Conservation (phyloP, 2,797 vertebrate genomes). For the Semaprochilodus insignis region DNA sequence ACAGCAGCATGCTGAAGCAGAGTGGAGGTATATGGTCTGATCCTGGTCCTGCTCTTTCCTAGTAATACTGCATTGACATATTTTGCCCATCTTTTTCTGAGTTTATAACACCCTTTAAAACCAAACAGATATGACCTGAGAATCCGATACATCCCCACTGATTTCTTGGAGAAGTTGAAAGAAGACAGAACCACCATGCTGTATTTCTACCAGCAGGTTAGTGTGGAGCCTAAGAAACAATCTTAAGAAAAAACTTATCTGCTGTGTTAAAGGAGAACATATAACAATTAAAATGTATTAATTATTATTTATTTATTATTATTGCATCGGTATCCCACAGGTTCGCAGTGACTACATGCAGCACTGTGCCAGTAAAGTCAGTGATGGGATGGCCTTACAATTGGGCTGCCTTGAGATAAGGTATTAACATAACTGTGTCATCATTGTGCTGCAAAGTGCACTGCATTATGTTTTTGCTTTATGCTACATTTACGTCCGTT, state of each 20-base stretch:
- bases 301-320: neutral
- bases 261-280: neutral
- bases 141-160: slow-evolving; percentile 88
- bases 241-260: neutral
- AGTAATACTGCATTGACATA: neutral
- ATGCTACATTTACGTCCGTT: neutral
- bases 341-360: slow-evolving; percentile 80
- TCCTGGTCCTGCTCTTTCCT: neutral
- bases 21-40: slow-evolving; percentile 86
- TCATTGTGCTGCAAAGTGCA: neutral
- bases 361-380: slow-evolving; percentile 79
- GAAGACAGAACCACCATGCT: slow-evolving; percentile 92
- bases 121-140: slow-evolving; percentile 89
- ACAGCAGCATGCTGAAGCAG: slow-evolving; percentile 89
- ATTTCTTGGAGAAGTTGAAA: slow-evolving; percentile 86
- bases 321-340: slow-evolving; percentile 51
- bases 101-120: slow-evolving; percentile 36
- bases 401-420: slow-evolving; percentile 95
- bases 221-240: slow-evolving; percentile 12
- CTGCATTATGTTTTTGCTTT: neutral
- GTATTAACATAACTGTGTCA: slow-evolving; percentile 67
- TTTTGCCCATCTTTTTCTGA: neutral
- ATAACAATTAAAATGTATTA: neutral
- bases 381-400: slow-evolving; percentile 93
- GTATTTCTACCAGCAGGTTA: slow-evolving; percentile 96